Conservation (phyloP, 2,797 vertebrate species). For the Poliocrania exsul region DNA sequence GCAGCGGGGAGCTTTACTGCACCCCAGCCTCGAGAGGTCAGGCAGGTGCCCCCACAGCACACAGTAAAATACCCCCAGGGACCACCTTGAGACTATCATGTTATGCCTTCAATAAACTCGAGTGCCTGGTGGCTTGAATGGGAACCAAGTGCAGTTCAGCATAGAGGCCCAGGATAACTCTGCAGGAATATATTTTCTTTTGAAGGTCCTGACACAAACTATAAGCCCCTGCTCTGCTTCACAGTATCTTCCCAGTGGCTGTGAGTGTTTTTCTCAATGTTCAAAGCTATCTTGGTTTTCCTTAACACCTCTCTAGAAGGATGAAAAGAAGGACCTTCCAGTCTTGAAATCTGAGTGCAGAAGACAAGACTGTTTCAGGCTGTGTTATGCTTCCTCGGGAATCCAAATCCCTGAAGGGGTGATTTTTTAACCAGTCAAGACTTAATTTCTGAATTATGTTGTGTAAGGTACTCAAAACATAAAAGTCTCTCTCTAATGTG, state of each 20-base stretch:
- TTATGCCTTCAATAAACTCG: neutral
- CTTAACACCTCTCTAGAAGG: neutral
- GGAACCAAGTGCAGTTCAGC: neutral
- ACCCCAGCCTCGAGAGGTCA: neutral
- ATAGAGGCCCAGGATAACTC: neutral
- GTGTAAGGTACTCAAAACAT: neutral
- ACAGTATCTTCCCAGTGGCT: neutral
- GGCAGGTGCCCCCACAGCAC: neutral
- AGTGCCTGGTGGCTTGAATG: neutral
- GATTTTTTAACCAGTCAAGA: neutral
- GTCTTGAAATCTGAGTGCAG: neutral
- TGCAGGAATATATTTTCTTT: neutral
- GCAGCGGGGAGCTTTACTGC: neutral
- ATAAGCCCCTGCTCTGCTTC: neutral
- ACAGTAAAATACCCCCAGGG: neutral
- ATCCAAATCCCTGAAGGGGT: neutral
- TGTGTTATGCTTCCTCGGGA: neutral
- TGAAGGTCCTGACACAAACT: neutral
- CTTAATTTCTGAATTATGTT: slow-evolving; percentile 15
- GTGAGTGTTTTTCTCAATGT: neutral
- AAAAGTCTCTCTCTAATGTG: neutral
- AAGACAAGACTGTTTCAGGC: slow-evolving; percentile 5
- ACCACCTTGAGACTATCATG: neutral
- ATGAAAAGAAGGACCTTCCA: neutral
- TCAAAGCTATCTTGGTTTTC: neutral